Base-by-base conservation (phyloP, 1,140 invertebrate species). In the Aphelinus certus region DNA sequence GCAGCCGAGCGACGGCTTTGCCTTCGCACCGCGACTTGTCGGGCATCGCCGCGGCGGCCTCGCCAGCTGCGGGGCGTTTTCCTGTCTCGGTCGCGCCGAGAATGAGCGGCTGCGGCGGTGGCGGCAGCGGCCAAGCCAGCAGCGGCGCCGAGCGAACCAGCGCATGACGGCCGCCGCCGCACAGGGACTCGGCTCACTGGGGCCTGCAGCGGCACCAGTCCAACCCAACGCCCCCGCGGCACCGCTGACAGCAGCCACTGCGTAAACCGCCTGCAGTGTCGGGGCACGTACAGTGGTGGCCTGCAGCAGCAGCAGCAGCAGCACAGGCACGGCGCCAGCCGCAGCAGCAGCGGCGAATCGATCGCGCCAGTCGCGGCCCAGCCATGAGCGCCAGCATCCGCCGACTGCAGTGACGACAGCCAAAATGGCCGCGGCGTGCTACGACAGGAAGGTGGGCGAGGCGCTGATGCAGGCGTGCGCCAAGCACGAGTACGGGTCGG, bases 401-500 rank as follows among this genome's bases (percentile, higher is more conserved):
- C 74, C 79, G 74, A 79, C 73, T 76, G 77, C 48, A 43, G 3
- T 4, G 7, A 65, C 1, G 64, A 7, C 49, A 7, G 3, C 51
- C 3, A 82, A 82, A 73, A 83, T 83, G 82, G 82, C 82, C 74
- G 82, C 82, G 71, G 81, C 82, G 70, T 83, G 82, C 67, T 83
- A 82, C 78, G 82, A 83, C 66, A 78, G 82, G 76, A 80, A 83
- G 81, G 79, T 82, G 63, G 79, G 81, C 73, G 76, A 81, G 77
- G 79, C 63, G 55, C 62, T 75, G 53, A 79, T 79, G 78, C 76
- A 74, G 75, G 77, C 76, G 73, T 79, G 64, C 81, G 80, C 80
- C 62, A 76, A 79, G 55, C 80, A 77, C 3, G 79, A 81, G 46
- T 77, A 82, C 76, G 73, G 76, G 56, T 26, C 26, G 26, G 78